Conservation (phyloP, 2,797 vertebrate genomes). For the Phylloscopus collybita region DNA sequence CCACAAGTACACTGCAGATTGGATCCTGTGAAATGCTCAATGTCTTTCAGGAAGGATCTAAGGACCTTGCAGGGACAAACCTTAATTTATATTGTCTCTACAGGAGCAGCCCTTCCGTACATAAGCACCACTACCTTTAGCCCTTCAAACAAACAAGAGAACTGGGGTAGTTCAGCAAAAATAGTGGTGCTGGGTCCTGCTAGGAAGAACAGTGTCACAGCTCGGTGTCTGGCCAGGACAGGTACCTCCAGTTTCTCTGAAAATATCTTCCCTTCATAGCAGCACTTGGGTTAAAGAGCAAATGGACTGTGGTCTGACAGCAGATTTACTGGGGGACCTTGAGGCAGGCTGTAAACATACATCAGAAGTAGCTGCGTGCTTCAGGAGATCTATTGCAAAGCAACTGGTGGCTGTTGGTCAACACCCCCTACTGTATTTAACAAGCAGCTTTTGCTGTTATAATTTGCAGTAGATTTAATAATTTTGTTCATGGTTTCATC, state of each 20-base stretch:
- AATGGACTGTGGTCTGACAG: neutral
- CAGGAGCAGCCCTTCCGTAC: neutral
- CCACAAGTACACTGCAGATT: neutral
- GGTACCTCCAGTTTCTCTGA: neutral
- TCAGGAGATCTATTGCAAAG: neutral
- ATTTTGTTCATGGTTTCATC: neutral
- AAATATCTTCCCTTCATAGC: neutral
- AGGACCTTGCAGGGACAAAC: neutral
- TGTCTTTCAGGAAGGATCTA: neutral
- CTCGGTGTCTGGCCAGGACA: neutral
- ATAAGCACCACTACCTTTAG: neutral
- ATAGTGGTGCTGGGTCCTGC: neutral
- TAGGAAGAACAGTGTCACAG: neutral
- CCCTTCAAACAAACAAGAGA: neutral
- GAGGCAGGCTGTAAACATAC: neutral
- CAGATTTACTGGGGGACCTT: neutral
- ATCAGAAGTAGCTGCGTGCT: neutral
- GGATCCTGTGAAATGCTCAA: neutral
- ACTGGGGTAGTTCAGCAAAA: neutral
- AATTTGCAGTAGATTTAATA: neutral
- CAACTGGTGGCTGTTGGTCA: slow-evolving; percentile 14
- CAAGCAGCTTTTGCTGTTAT: neutral
- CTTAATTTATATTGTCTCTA: neutral
- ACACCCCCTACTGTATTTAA: neutral
- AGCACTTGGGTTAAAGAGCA: neutral